phyloP scores from a whole-genome alignment of 2,888 invertebrate species.

The Entomobrya proxima region DNA sequence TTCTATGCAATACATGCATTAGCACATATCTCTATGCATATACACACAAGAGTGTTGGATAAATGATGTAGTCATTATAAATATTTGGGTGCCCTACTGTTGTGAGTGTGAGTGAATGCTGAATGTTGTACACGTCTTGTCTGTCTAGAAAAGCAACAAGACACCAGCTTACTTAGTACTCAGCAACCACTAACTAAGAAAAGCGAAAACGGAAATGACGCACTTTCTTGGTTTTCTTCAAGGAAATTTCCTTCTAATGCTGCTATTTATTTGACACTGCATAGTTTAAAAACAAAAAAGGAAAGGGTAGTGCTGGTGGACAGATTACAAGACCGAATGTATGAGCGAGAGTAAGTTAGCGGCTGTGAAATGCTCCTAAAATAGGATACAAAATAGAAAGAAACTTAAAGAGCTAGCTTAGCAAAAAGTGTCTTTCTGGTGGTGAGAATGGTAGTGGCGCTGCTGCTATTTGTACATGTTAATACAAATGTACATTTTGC shows the following conservation, averaged over 20 bases:
- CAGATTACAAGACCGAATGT: not conserved
- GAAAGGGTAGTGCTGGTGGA: not conserved
- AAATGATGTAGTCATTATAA: too few species aligned
- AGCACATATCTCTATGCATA: too few species aligned
- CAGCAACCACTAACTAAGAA: too few species aligned
- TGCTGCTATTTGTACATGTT: too few species aligned
- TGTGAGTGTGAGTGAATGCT: too few species aligned
- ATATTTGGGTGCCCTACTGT: too few species aligned
- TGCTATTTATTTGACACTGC: not conserved
- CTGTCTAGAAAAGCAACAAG: too few species aligned
- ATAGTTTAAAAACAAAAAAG: not conserved
- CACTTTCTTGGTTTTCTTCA: not conserved
- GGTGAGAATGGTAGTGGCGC: not conserved
- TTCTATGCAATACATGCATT: not conserved
- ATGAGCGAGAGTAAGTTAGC: conserved; percentile 9
- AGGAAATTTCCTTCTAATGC: not conserved
- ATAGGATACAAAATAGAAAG: not conserved
- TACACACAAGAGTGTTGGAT: too few species aligned
- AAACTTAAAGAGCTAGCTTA: too few species aligned
- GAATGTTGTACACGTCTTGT: too few species aligned
- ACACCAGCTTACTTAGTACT: too few species aligned
- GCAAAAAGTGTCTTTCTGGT: not conserved
- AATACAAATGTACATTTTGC: not conserved
- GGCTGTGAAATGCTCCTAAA: not conserved
- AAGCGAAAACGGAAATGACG: conserved; percentile 39